Conservation (phyloP, 2,113 vertebrate species). For the Cariama cristata region DNA sequence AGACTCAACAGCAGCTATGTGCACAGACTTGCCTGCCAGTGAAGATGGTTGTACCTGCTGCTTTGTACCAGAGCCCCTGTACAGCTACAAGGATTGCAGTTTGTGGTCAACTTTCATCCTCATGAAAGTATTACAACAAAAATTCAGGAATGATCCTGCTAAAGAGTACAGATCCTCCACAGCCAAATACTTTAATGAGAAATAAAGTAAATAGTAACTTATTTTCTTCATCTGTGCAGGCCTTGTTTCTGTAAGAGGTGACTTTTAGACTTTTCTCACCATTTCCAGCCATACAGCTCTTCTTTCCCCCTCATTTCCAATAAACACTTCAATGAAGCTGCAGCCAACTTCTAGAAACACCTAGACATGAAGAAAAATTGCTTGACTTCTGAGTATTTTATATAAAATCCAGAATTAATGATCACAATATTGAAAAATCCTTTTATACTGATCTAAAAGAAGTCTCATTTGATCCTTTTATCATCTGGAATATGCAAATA, state of each 20-base stretch:
- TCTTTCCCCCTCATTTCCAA: background rate
- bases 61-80: background rate
- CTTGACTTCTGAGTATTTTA: background rate
- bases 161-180: background rate
- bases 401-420: conserved; percentile 11
- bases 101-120: background rate
- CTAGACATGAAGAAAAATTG: background rate
- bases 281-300: background rate
- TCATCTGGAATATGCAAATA: conserved; percentile 32
- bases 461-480: conserved; percentile 6
- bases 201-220: background rate
- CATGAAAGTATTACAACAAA: background rate
- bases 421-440: background rate
- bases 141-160: background rate
- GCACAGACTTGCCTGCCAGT: background rate
- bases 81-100: background rate
- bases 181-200: background rate
- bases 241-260: background rate
- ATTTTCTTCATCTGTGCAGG: background rate
- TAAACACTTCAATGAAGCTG: background rate
- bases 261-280: background rate
- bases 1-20: background rate
- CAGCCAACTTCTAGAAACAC: background rate
- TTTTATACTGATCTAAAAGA: background rate
- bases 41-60: background rate